phyloP scores from a whole-genome alignment of 2,888 invertebrate genomes.

The Cybosia mesomella region DNA sequence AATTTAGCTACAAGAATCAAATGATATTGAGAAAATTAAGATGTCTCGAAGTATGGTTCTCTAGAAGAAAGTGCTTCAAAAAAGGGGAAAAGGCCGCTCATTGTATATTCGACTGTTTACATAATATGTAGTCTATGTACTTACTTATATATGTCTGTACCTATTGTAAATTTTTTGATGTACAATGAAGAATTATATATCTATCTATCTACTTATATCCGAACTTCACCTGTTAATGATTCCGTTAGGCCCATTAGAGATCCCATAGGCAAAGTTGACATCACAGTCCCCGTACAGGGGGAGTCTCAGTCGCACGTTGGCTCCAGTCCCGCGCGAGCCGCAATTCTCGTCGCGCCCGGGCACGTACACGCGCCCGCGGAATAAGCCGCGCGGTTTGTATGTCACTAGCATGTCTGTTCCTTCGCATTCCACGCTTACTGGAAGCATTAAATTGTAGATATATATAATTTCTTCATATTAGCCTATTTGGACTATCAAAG shows the following conservation, averaged over 20 bases:
- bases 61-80: too few relatives aligned
- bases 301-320: conserved; percentile 85
- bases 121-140: too few relatives aligned
- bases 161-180: too few relatives aligned
- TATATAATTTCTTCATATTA: too few relatives aligned
- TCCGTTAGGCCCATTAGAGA: conserved; percentile 77
- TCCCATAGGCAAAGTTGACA: conserved; percentile 85
- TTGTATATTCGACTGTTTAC: too few relatives aligned
- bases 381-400: conserved; percentile 88
- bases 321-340: conserved; percentile 82
- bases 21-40: too few relatives aligned
- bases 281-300: conserved; percentile 88
- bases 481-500: too few relatives aligned
- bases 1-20: too few relatives aligned
- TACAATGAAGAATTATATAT: not conserved
- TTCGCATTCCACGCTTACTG: conserved; percentile 94
- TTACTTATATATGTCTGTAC: too few relatives aligned
- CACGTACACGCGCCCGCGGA: conserved; percentile 93
- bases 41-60: too few relatives aligned
- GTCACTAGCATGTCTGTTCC: conserved; percentile 90
- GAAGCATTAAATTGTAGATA: conserved; percentile 25
- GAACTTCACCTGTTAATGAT: conserved; percentile 81
- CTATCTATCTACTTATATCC: too few relatives aligned
- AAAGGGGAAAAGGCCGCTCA: too few relatives aligned
- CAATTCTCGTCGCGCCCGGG: conserved; percentile 92